Evolutionary conservation across 2,888 invertebrate species (phyloP), one percentile per base, ranked within the genome.

Genomic region (Sericinus montela): DNA sequence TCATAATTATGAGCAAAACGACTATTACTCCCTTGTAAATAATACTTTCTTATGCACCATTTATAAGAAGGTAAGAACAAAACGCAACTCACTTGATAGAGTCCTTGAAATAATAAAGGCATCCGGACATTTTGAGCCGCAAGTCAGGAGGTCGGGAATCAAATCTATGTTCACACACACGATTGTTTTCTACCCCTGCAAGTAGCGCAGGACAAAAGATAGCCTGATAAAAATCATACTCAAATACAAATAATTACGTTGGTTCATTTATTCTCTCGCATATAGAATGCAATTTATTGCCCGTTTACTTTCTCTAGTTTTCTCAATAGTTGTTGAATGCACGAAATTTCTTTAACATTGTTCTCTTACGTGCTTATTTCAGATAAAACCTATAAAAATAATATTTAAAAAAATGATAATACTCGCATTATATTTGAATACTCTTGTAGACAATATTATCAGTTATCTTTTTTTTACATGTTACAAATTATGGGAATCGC

Each of bases 111-210:
- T 69, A 72, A 82, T 80, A 84, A 80, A 78, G 61, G 73, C 68
- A 77, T 81, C 79, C 76, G 69, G 74, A 82, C 76, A 75, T 74
- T 72, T 67, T 61, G 60, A 55, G 58, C 55, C 55, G 52, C 58
- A 67, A 74, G 69, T 72, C 72, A 67, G 60, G 55, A 59, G 62
- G 65, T 64, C 61, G 63, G 63, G 67, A 66, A 65, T 69, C 64
- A 59, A 70, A 69, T 60, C 62, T 58, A 56, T 60, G 69, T 70
- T 67, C 67, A 61, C 63, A 67, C 62, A 56, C 59, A 64, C 64
- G 57, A 81, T 85, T 84, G 84, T 82, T 82, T 77, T 68, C 69
- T 65, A 76, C 82, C 86, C 81, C 72, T 67, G 58, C 67, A 50
- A 50, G 59, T 63, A 62, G 45, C 48, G 58, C 48, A 54, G 66